These are phyloP conservation scores for Atherix ibis DNA, from an alignment of 2,888 invertebrate genomes.

Conservation along the genomic window DNA sequence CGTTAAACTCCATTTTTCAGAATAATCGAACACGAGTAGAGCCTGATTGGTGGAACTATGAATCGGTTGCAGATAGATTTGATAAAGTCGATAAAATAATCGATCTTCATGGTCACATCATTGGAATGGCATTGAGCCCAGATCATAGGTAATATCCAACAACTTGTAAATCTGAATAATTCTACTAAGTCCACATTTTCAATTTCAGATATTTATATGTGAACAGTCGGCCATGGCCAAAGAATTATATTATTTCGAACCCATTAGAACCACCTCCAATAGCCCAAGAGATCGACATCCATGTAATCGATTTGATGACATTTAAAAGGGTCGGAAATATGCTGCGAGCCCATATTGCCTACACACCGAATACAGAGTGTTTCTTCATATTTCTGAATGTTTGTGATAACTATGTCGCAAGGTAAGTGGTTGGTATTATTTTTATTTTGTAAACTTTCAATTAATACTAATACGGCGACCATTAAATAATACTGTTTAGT, in stretches of 20 bases:
- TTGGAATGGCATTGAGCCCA: slow-evolving; percentile 73
- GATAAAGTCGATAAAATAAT: slow-evolving; percentile 65
- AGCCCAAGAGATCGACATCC: slow-evolving; percentile 74
- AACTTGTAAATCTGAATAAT: neutral
- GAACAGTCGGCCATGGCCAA: slow-evolving; percentile 69
- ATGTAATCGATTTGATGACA: slow-evolving; percentile 66
- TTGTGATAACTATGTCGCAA: slow-evolving; percentile 65
- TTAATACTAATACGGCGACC: too few species aligned
- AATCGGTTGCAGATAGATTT: slow-evolving; percentile 49
- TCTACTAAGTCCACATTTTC: neutral
- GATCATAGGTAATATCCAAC: slow-evolving; percentile 43
- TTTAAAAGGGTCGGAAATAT: slow-evolving; percentile 62
- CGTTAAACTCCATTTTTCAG: neutral
- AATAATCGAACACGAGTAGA: slow-evolving; percentile 33
- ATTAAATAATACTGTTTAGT: too few species aligned
- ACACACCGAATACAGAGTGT: slow-evolving; percentile 69
- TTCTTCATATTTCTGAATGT: slow-evolving; percentile 78
- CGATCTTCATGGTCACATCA: slow-evolving; percentile 72
- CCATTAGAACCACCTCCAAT: slow-evolving; percentile 69
- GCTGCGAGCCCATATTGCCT: slow-evolving; percentile 63
- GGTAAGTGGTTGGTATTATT: slow-evolving; percentile 34
- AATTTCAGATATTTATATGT: slow-evolving; percentile 55
- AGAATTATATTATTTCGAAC: slow-evolving; percentile 55
- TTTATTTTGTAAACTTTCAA: slow-evolving; percentile 3
- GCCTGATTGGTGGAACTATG: slow-evolving; percentile 51